A percentile compares a stretch with the other conserved stretches of the same genome.
Conservation (phyloP, 2,797 vertebrate species). For the Microtus agrestis region DNA sequence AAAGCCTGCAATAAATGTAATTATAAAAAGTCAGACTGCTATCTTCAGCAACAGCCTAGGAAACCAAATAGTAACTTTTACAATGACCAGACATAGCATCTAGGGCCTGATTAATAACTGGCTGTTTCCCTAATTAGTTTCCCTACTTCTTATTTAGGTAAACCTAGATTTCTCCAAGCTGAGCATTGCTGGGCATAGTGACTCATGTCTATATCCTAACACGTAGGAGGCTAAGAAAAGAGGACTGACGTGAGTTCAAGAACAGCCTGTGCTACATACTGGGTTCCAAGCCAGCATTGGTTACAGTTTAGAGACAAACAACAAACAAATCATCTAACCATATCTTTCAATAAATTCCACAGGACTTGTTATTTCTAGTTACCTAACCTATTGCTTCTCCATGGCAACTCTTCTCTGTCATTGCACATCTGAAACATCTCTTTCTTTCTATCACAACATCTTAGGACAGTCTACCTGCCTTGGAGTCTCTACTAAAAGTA, state of each 20-base stretch:
- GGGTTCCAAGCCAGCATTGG: not conserved
- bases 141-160: not conserved
- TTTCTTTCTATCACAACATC: not conserved
- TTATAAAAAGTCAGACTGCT: not conserved
- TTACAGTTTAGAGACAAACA: not conserved
- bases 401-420: not conserved
- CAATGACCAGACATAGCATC: not conserved
- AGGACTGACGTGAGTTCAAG: not conserved
- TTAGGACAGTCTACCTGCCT: not conserved
- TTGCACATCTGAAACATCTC: not conserved
- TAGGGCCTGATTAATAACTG: constrained; percentile 7
- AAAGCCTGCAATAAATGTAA: not conserved
- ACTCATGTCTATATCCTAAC: not conserved
- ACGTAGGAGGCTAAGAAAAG: not conserved
- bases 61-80: not conserved
- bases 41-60: not conserved
- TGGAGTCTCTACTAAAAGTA: not conserved
- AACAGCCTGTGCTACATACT: not conserved
- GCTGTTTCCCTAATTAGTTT: not conserved
- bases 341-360: not conserved
- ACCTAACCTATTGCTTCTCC: not conserved
- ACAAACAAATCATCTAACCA: not conserved
- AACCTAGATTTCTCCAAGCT: not conserved
- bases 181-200: not conserved
- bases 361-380: not conserved